Base-by-base conservation (phyloP, 2,113 vertebrate species). In the Malurus elegans region DNA sequence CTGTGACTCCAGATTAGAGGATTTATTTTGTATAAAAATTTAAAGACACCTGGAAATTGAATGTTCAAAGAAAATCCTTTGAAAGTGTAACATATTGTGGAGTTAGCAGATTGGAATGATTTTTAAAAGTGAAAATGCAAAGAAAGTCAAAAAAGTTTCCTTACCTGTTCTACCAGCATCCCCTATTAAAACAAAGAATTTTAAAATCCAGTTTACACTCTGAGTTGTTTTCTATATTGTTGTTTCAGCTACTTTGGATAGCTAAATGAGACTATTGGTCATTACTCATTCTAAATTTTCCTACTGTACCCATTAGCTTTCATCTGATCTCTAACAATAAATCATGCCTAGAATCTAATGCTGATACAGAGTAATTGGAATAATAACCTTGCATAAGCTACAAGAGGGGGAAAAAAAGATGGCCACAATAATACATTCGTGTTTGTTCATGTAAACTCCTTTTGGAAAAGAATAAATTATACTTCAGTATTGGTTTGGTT, bases 131-230 rank as follows among this genome's bases (percentile, higher is more conserved):
- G 94, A 97, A 95, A 95, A 97, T 84, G 73, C 89, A 86, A 91
- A 92, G 57, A 75, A 95, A 95, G 70, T 85, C 84, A 92, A 80
- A 96, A 95, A 95, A 96, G 26, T 58, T 95, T 97, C 93, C 96
- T 97, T 97, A 97, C 95, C 96, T 97, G 94, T 89, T 96, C 96
- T 97, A 97, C 95, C 95, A 97, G 94, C 94, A 96, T 76, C 47
- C 93, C 95, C 95, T 97, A 97, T 97, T 97, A 96, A 97, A 96
- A 97, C 91, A 97, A 97, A 97, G 95, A 95, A 95, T 96, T 97
- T 96, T 93, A 97, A 95, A 96, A 97, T 95, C 95, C 89, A 92
- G 94, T 96, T 95, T 97, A 96, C 47, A 97, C 78, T 95, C 31
- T 7, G 17, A 86, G 69, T 74, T 95, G 80, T 76, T 97, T 85